Evolutionary conservation across 2,113 vertebrate genomes (phyloP), one percentile per base, ranked within the genome.

Genomic region (Gallinago paraguaiae): DNA sequence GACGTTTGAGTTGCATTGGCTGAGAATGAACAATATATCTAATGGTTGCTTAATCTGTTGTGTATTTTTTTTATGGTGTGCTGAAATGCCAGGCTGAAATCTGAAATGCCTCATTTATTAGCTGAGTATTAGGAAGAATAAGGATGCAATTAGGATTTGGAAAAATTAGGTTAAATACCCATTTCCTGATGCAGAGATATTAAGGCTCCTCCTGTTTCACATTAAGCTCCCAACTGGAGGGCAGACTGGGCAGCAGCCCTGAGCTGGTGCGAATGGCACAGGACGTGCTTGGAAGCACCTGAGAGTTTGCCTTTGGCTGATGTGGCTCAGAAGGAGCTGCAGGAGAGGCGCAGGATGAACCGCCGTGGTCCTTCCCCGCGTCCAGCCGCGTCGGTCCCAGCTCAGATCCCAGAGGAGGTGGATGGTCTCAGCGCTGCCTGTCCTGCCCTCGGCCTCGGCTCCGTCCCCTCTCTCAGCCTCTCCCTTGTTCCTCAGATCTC

Each of bases 91-190:
- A 81, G 60, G 64, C 43, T 81, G 72, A 92, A 77, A 92, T 84
- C 88, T 81, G 88, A 95, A 91, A 79, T 90, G 90, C 82, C 45
- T 92, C 93, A 46, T 82, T 91, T 89, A 95, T 92, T 94, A 91
- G 84, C 50, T 94, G 53, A 28, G 57, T 69, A 87, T 94, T 85
- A 80, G 50, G 70, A 92, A 92, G 93, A 88, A 69, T 82, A 65
- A 89, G 70, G 39, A 91, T 85, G 67, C 81, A 92, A 80, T 95
- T 94, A 92, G 70, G 28, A 53, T 85, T 94, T 87, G 84, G 70
- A 82, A 85, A 94, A 95, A 95, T 94, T 61, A 80, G 67, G 75
- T 95, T 95, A 95, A 92, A 96, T 91, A 20, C 45, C 60, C 50
- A 67, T 95, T 95, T 97, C 94, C 91, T 91, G 75, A 37, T 74